These are phyloP conservation scores for Lampris incognitus DNA, from an alignment of 2,113 vertebrate species.

Conservation along the genomic window DNA sequence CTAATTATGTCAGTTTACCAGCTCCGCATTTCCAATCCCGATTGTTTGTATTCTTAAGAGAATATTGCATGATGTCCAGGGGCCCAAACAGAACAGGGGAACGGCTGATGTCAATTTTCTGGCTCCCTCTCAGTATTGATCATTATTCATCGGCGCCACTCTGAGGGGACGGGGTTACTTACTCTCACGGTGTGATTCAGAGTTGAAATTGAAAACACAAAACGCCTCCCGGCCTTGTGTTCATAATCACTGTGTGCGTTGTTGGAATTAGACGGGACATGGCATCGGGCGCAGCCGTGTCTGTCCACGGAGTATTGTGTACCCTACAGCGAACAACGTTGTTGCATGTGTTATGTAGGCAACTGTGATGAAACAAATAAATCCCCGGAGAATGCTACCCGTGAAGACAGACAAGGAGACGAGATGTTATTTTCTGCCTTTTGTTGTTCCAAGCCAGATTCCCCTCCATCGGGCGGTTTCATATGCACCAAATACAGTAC, in stretches of 20 bases:
- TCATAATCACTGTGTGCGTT: conserved; percentile 59
- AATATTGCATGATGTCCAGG: conserved; percentile 43
- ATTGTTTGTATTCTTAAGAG: conserved; percentile 41
- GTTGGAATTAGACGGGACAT: conserved; percentile 59
- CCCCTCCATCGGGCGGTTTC: too few relatives aligned
- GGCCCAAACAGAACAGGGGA: conserved; percentile 52
- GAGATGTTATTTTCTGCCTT: too few relatives aligned
- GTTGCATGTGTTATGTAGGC: conserved; percentile 1
- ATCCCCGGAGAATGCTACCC: background rate
- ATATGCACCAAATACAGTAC: too few relatives aligned
- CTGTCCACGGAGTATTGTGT: conserved; percentile 42
- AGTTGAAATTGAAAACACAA: conserved; percentile 1
- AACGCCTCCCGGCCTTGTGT: conserved; percentile 35
- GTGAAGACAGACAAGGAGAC: too few relatives aligned
- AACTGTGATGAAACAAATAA: background rate
- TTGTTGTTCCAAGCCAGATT: too few relatives aligned
- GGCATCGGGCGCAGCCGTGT: conserved; percentile 20
- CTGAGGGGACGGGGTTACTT: background rate
- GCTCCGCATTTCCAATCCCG: conserved; percentile 44
- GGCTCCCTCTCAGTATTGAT: background rate
- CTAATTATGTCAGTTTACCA: conserved; percentile 49
- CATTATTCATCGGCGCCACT: background rate
- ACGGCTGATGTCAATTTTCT: conserved; percentile 33
- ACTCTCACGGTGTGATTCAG: background rate
- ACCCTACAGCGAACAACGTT: conserved; percentile 33